These are phyloP conservation scores for Eulithis testata DNA, from an alignment of 2,888 invertebrate genomes.

Conservation along the genomic window DNA sequence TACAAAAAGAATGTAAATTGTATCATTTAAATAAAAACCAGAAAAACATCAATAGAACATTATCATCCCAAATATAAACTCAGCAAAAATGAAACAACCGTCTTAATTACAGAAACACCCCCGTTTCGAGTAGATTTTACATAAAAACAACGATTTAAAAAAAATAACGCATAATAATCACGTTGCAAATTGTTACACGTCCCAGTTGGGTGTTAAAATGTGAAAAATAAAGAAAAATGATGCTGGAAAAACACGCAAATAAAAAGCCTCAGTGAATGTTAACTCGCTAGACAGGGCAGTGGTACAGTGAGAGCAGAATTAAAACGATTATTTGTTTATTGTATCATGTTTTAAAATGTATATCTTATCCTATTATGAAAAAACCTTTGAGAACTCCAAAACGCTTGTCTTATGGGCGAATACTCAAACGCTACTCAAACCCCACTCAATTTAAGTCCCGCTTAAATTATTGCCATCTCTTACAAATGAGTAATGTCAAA, in stretches of 20 bases:
- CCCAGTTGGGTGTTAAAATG: constrained; percentile 43
- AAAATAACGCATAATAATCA: constrained; percentile 39
- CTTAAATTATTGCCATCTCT: too few species aligned
- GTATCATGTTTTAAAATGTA: too few species aligned
- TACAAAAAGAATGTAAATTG: too few species aligned
- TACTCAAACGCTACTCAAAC: too few species aligned
- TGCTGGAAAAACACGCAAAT: constrained; percentile 47
- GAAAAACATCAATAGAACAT: too few species aligned
- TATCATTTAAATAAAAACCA: too few species aligned
- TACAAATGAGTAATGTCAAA: too few species aligned
- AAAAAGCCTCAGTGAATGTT: constrained; percentile 55
- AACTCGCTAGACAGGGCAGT: constrained; percentile 47
- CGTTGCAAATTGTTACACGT: constrained; percentile 41
- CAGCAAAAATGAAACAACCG: constrained; percentile 11
- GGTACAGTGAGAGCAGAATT: constrained; percentile 17
- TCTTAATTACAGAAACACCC: constrained; percentile 13
- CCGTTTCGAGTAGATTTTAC: constrained; percentile 13
- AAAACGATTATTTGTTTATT: neutral
- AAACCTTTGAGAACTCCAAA: too few species aligned
- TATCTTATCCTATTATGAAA: too few species aligned
- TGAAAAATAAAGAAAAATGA: constrained; percentile 49
- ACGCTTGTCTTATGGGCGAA: too few species aligned
- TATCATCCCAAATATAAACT: neutral
- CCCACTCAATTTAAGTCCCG: too few species aligned
- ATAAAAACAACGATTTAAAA: constrained; percentile 32